Percentiles rank a stretch among this genome's conserved stretches.
phyloP scores from a whole-genome alignment of 2,888 invertebrate species.

The Cataglyphis rosenhaueri region DNA sequence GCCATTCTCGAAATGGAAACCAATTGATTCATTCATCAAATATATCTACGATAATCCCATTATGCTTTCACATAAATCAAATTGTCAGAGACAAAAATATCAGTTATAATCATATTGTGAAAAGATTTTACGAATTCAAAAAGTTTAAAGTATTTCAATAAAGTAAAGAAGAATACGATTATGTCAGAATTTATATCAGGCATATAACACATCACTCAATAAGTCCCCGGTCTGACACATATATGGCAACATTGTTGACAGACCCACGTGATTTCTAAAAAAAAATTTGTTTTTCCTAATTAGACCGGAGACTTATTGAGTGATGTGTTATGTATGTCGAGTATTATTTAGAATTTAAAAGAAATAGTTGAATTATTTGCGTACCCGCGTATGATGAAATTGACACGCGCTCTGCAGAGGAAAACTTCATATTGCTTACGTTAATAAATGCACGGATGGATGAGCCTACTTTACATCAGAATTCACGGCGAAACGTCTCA shows the following conservation, averaged over 20 bases:
- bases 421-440: not conserved
- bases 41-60: conserved; percentile 26
- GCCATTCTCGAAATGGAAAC: conserved; percentile 41
- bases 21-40: conserved; percentile 43
- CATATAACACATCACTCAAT: no score
- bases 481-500: conserved; percentile 2
- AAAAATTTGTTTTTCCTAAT: no score
- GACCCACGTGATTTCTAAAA: no score
- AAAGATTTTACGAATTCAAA: not conserved
- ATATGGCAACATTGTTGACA: no score
- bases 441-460: conserved; percentile 36
- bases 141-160: not conserved
- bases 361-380: not conserved
- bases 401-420: not conserved
- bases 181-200: no score
- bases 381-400: not conserved
- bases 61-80: not conserved
- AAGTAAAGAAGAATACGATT: no score
- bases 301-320: no score
- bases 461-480: conserved; percentile 16
- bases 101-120: not conserved
- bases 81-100: not conserved
- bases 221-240: no score
- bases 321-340: not conserved
- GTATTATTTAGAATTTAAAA: not conserved